A percentile compares a stretch with the other conserved stretches of the same genome.
phyloP scores from a whole-genome alignment of 2,113 vertebrate genomes.

The Platichthys stellatus region DNA sequence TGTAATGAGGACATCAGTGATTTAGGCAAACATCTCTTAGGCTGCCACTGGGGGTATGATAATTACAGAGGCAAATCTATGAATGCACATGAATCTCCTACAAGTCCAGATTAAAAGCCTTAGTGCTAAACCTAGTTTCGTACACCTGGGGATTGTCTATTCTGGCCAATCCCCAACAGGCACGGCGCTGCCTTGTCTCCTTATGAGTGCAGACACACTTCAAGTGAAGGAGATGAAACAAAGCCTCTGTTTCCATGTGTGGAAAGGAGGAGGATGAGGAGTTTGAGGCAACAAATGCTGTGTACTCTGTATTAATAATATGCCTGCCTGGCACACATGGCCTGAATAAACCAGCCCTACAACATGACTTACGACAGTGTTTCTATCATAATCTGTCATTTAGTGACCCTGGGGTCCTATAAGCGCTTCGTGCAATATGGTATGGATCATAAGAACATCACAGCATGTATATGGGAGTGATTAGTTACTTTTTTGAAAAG shows the following conservation, averaged over 20 bases:
- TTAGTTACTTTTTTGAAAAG: constrained; percentile 18
- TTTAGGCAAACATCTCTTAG: constrained; percentile 94
- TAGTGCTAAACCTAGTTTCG: constrained; percentile 93
- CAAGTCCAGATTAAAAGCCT: constrained; percentile 98
- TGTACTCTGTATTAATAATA: constrained; percentile 59
- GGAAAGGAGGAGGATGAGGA: constrained; percentile 65
- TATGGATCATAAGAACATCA: constrained; percentile 29
- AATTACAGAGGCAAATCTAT: constrained; percentile 98
- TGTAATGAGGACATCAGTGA: constrained; percentile 98
- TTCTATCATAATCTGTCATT: constrained; percentile 49
- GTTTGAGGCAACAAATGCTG: constrained; percentile 16
- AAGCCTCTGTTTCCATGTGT: constrained; percentile 70
- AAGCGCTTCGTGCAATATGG: constrained; percentile 38
- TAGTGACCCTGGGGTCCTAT: constrained; percentile 21
- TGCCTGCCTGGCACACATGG: constrained; percentile 60
- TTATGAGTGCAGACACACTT: constrained; percentile 76
- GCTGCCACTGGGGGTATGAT: constrained; percentile 96
- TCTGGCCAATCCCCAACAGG: constrained; percentile 90
- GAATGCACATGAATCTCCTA: constrained; percentile 92
- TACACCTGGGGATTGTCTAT: constrained; percentile 90
- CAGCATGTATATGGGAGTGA: constrained; percentile 24
- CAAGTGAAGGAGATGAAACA: constrained; percentile 71
- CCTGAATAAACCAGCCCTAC: constrained; percentile 53
- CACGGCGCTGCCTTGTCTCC: constrained; percentile 72
- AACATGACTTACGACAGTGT: constrained; percentile 41